These are phyloP conservation scores for Hemitrygon akajei DNA, from an alignment of 2,797 vertebrate species.

Conservation along the genomic window DNA sequence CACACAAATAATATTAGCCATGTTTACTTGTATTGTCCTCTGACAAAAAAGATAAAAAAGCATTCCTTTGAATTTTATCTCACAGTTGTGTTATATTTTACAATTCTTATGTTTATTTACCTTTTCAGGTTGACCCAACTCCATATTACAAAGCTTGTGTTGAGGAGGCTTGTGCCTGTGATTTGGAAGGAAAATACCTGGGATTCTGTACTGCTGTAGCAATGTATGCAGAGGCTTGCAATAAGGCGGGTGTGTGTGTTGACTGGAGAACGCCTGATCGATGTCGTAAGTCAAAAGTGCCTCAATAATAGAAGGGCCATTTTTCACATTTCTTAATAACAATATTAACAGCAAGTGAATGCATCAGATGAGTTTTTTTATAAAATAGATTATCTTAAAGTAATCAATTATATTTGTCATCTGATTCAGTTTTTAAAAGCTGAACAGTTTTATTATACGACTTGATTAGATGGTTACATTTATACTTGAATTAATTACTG, in stretches of 20 bases:
- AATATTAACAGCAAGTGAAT: not conserved
- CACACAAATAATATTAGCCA: not conserved
- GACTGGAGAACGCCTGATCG: conserved; percentile 35
- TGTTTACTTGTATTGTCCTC: not conserved
- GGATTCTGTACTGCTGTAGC: conserved; percentile 33
- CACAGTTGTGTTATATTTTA: not conserved
- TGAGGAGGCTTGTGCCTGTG: conserved; percentile 30
- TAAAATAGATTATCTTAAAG: not conserved
- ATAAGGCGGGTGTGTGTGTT: conserved; percentile 29
- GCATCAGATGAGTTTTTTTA: not conserved
- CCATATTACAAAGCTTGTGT: conserved; percentile 21
- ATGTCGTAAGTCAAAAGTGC: conserved; percentile 26
- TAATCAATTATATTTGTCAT: not conserved
- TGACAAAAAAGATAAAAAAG: not conserved
- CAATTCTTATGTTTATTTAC: not conserved
- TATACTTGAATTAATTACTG: not conserved
- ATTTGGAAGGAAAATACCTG: conserved; percentile 9
- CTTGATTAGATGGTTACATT: not conserved
- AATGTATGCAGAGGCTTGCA: conserved; percentile 31
- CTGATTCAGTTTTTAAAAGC: not conserved
- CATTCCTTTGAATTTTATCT: not conserved
- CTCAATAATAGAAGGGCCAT: not conserved
- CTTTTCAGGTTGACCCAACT: conserved; percentile 18
- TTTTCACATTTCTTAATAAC: not conserved
- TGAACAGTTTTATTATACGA: not conserved